Percentiles rank a stretch among this genome's conserved stretches.
These are phyloP conservation scores for Cyphotilapia sp. DNA, from an alignment of 2,113 vertebrate species.

Conservation along the genomic window DNA sequence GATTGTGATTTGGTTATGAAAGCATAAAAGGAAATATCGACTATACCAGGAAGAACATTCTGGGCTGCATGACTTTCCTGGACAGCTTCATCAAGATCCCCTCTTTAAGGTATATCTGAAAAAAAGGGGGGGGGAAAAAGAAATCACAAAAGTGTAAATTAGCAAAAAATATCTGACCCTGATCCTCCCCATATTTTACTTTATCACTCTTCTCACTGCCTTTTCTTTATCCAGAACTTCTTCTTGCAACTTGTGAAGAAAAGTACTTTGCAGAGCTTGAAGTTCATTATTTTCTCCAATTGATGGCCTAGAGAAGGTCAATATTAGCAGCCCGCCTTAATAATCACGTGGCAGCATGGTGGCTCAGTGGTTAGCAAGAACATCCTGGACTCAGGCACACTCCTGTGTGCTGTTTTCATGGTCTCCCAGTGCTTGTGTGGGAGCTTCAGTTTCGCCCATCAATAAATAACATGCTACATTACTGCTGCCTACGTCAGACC, in stretches of 20 bases:
- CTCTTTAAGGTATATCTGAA: constrained; percentile 90
- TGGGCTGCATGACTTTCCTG: constrained; percentile 95
- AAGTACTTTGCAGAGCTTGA: neutral
- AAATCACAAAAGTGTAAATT: neutral
- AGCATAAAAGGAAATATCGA: neutral
- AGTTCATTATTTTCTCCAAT: neutral
- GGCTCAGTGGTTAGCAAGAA: neutral
- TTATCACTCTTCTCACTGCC: neutral
- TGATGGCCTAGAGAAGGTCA: neutral
- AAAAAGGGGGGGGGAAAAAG: accelerated
- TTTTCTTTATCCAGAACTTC: neutral
- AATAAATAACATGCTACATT: neutral
- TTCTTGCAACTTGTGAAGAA: neutral
- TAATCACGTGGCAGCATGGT: neutral
- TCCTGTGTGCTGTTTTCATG: neutral
- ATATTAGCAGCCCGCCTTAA: neutral
- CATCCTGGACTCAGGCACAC: neutral
- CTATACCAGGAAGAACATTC: constrained; percentile 95
- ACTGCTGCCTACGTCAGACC: neutral
- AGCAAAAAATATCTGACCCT: neutral
- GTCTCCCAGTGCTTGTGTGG: neutral
- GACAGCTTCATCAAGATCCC: constrained; percentile 94
- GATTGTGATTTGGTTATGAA: neutral
- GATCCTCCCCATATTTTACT: neutral
- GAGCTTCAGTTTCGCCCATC: neutral